A percentile compares a stretch with the other conserved stretches of the same genome.
Evolutionary conservation across 2,797 vertebrate species (phyloP).

Genomic region (Rhinatrema bivittatum): DNA sequence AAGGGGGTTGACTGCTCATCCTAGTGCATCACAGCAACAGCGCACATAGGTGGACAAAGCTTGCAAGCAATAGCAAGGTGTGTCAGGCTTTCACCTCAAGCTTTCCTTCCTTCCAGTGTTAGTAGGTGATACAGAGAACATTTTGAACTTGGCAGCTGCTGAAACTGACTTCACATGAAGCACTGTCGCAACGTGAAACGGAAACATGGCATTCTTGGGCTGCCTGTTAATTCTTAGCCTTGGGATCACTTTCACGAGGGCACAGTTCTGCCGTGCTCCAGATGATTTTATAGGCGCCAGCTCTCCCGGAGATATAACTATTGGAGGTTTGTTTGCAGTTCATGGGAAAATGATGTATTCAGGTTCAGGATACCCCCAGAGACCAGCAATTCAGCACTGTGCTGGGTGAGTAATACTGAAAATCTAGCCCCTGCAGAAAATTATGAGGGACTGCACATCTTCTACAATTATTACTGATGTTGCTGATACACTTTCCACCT

Average conservation of each 20-base stretch:
- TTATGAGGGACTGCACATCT: no score
- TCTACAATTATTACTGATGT: no score
- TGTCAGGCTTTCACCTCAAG: constrained; percentile 18
- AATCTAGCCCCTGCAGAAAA: no score
- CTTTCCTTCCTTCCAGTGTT: constrained; percentile 21
- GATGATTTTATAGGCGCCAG: constrained; percentile 38
- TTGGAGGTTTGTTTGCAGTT: constrained; percentile 74
- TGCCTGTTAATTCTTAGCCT: constrained; percentile 32
- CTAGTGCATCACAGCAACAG: no score
- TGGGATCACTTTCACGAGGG: constrained; percentile 7
- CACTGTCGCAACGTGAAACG: constrained; percentile 10
- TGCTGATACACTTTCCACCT: no score
- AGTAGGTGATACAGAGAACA: constrained; percentile 32
- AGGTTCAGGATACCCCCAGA: constrained; percentile 26
- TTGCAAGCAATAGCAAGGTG: constrained; percentile 15
- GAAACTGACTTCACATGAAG: constrained; percentile 9
- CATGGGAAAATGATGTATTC: constrained; percentile 52
- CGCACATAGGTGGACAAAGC: no score
- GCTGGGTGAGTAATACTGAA: constrained; percentile 58
- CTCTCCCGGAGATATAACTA: constrained; percentile 64
- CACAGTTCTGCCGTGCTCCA: constrained; percentile 40
- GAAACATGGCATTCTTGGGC: constrained; percentile 40
- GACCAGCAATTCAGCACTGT: constrained; percentile 53
- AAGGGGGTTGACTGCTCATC: no score
- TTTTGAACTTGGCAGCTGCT: background rate